Conservation (phyloP, 2,797 vertebrate species). For the Apogon talboti region DNA sequence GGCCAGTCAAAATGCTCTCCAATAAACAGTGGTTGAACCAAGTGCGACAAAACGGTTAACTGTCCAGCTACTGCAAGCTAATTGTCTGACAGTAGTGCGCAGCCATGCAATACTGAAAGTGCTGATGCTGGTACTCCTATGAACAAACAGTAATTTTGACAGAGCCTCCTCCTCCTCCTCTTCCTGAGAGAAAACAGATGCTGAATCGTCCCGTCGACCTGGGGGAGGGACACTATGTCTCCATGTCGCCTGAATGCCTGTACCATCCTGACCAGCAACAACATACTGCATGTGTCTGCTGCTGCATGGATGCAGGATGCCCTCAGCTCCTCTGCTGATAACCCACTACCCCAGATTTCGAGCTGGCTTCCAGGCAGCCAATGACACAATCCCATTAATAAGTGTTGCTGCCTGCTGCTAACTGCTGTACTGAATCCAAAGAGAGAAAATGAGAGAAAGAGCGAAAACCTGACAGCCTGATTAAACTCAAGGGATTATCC, state of each 20-base stretch:
- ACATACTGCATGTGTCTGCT: conserved; percentile 63
- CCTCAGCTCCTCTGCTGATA: conserved; percentile 61
- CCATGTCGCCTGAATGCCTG: conserved; percentile 4
- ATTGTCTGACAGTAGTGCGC: not conserved
- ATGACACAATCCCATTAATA: conserved; percentile 76
- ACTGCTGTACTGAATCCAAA: conserved; percentile 57
- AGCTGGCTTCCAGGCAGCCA: conserved; percentile 60
- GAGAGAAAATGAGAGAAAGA: conserved; percentile 50
- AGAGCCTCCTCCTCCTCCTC: not conserved
- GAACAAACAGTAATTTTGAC: conserved; percentile 25
- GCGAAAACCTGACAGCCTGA: conserved; percentile 68
- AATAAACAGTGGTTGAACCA: conserved; percentile 25
- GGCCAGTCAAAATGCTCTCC: not conserved
- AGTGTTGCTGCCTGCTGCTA: conserved; percentile 67
- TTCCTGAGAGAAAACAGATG: conserved; percentile 50
- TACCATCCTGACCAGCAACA: conserved; percentile 31
- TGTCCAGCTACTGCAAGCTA: not conserved
- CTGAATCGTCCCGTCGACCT: conserved; percentile 37
- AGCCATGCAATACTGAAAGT: not conserved
- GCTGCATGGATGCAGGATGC: conserved; percentile 38
- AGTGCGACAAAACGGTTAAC: conserved; percentile 18
- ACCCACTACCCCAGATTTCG: conserved; percentile 74
- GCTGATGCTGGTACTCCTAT: conserved; percentile 10
- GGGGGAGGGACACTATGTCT: conserved; percentile 21
- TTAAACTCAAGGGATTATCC: conserved; percentile 74